A percentile compares a stretch with the other conserved stretches of the same genome.
phyloP scores from a whole-genome alignment of 2,113 vertebrate species.

The Picathartes gymnocephalus region DNA sequence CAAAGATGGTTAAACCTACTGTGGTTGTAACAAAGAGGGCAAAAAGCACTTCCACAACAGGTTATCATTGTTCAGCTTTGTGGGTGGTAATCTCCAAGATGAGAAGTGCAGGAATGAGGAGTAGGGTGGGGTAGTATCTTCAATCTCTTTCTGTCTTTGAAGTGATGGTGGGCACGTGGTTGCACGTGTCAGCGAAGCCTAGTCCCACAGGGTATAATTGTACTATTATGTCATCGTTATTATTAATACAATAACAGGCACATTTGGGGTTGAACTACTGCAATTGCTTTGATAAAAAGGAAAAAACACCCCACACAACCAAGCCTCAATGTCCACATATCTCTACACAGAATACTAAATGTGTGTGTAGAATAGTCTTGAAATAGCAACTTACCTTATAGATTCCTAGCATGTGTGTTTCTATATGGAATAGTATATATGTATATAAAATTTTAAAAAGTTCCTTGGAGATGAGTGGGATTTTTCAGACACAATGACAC shows the following conservation, averaged over 20 bases:
- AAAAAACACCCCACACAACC: not conserved
- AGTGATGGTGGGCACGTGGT: not conserved
- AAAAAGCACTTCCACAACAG: not conserved
- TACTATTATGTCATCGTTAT: not conserved
- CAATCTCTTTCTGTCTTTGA: conserved; percentile 19
- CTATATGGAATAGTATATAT: accelerated
- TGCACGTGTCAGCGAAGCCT: not conserved
- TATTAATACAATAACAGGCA: not conserved
- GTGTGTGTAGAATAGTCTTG: not conserved
- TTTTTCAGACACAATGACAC: not conserved
- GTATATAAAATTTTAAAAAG: not conserved
- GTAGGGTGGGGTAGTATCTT: conserved; percentile 21
- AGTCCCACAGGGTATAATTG: not conserved
- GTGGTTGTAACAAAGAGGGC: not conserved
- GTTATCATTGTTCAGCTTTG: not conserved
- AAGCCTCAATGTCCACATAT: not conserved
- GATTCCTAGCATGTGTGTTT: accelerated
- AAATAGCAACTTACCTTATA: not conserved
- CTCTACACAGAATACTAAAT: not conserved
- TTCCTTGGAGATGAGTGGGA: not conserved
- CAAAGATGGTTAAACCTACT: not conserved
- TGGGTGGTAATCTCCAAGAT: conserved; percentile 34
- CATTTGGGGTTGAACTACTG: not conserved
- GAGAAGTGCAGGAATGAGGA: not conserved
- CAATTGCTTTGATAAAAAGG: not conserved